Base-by-base conservation (phyloP, 2,888 invertebrate genomes). In the Napeogenes inachia region DNA sequence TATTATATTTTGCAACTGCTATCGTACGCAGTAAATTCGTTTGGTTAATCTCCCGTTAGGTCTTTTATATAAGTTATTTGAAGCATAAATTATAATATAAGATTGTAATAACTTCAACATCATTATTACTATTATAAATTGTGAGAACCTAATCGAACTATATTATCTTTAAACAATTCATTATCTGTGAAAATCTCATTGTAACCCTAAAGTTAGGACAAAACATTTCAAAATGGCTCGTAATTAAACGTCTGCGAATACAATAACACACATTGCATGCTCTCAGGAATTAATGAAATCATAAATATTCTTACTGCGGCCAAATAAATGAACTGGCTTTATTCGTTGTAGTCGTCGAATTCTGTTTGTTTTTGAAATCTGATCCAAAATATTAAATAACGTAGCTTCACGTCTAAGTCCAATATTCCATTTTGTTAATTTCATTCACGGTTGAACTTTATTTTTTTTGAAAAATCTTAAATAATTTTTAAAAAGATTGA, bases 1-100 rank as follows among this genome's bases (percentile, higher is more conserved):
- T 66, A 64, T 66, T 62, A 59, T 60, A 60, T 62, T 65, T 60
- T 53, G 60, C 59, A 58, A 61, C 53, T 32, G 61, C 35, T 63
- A 63, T 62, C 64, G 64, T 57, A 59, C 64, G 66, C 60, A 53
- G 61, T 66, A 66, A 66, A 66, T 66, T 64, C 63, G 63, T 66
- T 61, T 63, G 38, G 47, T 53, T n/a, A 42, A 50, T 57, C 54
- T 42, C 45, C 47, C 21, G 42, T 35, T 53, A 56, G 57, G 50
- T 50, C 12, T 63, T 60, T 57, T 60, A 55, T 63, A 60, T 63
- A 45, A 57, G 60, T 50, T 50, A 30, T 50, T 30, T 30, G 50
- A 50, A 50, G 30, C 30, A 30, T 50, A 30, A 50, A 50, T 30
- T 50, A 21, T 10, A 50, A 30, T 30, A 30, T 30, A 8, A 50